Evolutionary conservation across 2,797 vertebrate species (phyloP), one percentile per base, ranked within the genome.

Genomic region (Acrossocheilus wenchowensis): DNA sequence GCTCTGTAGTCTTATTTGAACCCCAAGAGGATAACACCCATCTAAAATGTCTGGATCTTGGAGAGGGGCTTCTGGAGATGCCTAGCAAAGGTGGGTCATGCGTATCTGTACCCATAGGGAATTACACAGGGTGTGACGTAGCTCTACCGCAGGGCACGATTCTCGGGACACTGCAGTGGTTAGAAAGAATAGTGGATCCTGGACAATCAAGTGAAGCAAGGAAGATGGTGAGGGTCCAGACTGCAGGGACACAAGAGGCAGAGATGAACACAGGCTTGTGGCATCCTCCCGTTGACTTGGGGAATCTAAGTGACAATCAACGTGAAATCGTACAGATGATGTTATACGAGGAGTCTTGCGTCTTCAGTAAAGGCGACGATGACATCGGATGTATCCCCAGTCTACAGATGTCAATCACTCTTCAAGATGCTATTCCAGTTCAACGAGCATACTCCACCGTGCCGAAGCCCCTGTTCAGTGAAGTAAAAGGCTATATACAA

Each of bases 1-100:
- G 10, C 9, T 26, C 41, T 2, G 39, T 73, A 26, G 41, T 73
- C 71, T 45, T 73, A 23, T 73, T 73, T 7, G 84, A 90, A 45
- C 86, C 72, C 15, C 14, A 50, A 5, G 15, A 50, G 48, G 48
- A 50, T 15, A 50, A 50, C 48, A 50, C 48, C 48, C 48, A 15
- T 15, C 48, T 50, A 12, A 50, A 4, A 50, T 50, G 14, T 4
- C 14, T 50, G 48, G 48, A 50, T 50, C 14, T 50, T 17, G 48
- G 48, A 50, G 48, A 50, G 48, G 48, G 48, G 48, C 48, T 17
- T 14, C 15, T 50, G 15, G 48, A 50, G 15, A 5, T 50, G 2
- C 48, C 48, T 50, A 17, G 17, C 15, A 5, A 6, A 50, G 0
- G 5, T 17, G 48, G 15, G 4, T 50, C 48, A 15, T 15, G 1